A percentile compares a stretch with the other conserved stretches of the same genome.
Evolutionary conservation across 2,888 invertebrate genomes (phyloP).

Genomic region (Cosmorhoe ocellata): DNA sequence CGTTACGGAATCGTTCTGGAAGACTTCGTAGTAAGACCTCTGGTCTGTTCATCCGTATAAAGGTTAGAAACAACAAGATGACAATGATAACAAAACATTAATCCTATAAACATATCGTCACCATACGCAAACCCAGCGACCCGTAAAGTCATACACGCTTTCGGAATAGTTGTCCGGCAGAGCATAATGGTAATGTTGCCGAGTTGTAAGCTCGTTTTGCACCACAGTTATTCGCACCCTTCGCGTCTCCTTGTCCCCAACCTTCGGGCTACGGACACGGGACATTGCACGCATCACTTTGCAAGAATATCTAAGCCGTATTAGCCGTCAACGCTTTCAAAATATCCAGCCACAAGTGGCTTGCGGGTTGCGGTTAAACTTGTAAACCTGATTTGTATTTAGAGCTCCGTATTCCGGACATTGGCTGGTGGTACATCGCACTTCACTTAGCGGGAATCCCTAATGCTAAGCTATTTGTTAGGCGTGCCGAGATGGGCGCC

Average conservation of each 20-base stretch:
- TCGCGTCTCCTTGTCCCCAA: background rate
- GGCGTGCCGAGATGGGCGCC: background rate
- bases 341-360: background rate
- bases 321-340: background rate
- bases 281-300: background rate
- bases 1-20: too few species aligned
- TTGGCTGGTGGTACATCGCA: conserved; percentile 10
- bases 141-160: background rate
- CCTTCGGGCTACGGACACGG: background rate
- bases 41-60: too few species aligned
- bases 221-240: background rate
- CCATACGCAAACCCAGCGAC: background rate
- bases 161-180: background rate
- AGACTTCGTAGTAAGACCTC: too few species aligned
- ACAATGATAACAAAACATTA: too few species aligned
- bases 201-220: background rate
- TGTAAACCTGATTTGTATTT: background rate
- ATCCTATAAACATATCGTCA: background rate
- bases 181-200: background rate
- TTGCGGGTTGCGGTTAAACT: background rate
- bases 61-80: too few species aligned
- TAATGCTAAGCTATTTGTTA: conserved; percentile 16
- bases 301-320: background rate
- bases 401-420: background rate
- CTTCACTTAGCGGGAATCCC: conserved; percentile 10